Base-by-base conservation (phyloP, 2,113 vertebrate genomes). In the Capra hircus region DNA sequence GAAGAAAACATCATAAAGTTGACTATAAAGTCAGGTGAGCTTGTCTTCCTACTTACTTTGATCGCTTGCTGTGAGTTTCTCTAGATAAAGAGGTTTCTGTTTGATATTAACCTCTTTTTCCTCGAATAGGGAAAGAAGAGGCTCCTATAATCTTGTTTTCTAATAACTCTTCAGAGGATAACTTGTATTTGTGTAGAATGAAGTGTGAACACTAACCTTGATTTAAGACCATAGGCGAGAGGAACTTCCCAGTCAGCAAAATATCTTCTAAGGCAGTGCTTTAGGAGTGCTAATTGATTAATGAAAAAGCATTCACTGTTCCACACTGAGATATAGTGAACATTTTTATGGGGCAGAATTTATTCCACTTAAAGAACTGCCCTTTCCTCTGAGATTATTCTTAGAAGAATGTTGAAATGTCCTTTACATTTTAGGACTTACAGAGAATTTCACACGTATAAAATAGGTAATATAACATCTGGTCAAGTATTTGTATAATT, bases 1-100 rank as follows among this genome's bases (percentile, higher is more conserved):
- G 16, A 77, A 2, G 96, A 77, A 59, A 16, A 0, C 0, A 88
- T 97, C 60, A 0, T 81, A 1, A 1, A 67, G 1, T 89, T 99
- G 95, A 77, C 98, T 27, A 30, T 99, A 86, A 45, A 27, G 6
- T 97, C 94, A 98, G 98, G 99, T 99, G 90, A 99, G 96, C 21
- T 50, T 17, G 2, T 10, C 9, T 67, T 28, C 64, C 30, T 50
- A 40, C 19, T 5, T 52, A 14, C 5, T 89, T 13, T 81, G 52
- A 19, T 23, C 86, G 28, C 55, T n/a, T 67, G 13, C 0, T 1
- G 6, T 2, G 12, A 45, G 19, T 30, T 40, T 90, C 64, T 43
- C n/a, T 62, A 97, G 59, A 67, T 57, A 94, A 94, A 52, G 67
- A 57, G n/a, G 48, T 86, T 97, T 55, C 28, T 77, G 67, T 95